These are phyloP conservation scores for Cassiopea xamachana DNA, from an alignment of 30 jellyfish, hydroid and myxozoan species.

Conservation along the genomic window DNA sequence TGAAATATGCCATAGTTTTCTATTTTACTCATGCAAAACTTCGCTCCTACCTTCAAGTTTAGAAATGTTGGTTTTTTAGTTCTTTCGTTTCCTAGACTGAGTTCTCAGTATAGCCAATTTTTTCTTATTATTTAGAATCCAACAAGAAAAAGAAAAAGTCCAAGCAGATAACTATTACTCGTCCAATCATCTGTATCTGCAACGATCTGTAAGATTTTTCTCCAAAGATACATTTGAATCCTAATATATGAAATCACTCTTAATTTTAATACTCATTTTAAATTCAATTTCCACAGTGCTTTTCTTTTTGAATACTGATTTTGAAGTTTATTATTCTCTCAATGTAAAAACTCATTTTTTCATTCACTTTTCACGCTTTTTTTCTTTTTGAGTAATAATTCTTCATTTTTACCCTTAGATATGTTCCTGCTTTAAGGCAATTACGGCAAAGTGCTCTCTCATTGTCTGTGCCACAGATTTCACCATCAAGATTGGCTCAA, in stretches of 20 bases:
- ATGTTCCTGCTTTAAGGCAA: constrained; percentile 96
- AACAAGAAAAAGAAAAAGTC: constrained; percentile 72
- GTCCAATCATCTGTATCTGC: constrained; percentile 97
- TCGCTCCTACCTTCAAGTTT: no score
- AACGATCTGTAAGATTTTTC: constrained; percentile 86
- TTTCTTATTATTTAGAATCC: background rate
- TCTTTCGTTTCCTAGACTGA: no score
- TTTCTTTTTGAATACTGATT: no score
- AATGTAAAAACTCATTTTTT: no score
- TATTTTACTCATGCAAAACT: no score
- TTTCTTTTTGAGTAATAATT: background rate
- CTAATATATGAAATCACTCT: no score
- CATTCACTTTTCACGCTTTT: background rate
- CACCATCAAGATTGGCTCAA: constrained; percentile 84
- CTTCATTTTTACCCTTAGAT: constrained; percentile 18
- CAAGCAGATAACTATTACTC: constrained; percentile 58
- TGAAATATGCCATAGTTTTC: no score
- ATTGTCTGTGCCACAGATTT: constrained; percentile 78
- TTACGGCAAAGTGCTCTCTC: constrained; percentile 84
- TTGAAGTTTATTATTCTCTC: no score
- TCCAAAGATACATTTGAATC: background rate
- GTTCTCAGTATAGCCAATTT: no score
- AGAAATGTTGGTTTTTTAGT: no score
- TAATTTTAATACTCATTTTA: background rate
- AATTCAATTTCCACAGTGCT: background rate